Percentiles rank a stretch among this genome's conserved stretches.
These are phyloP conservation scores for Sebastes schlegelii DNA, from an alignment of 2,113 vertebrate genomes.

Conservation along the genomic window DNA sequence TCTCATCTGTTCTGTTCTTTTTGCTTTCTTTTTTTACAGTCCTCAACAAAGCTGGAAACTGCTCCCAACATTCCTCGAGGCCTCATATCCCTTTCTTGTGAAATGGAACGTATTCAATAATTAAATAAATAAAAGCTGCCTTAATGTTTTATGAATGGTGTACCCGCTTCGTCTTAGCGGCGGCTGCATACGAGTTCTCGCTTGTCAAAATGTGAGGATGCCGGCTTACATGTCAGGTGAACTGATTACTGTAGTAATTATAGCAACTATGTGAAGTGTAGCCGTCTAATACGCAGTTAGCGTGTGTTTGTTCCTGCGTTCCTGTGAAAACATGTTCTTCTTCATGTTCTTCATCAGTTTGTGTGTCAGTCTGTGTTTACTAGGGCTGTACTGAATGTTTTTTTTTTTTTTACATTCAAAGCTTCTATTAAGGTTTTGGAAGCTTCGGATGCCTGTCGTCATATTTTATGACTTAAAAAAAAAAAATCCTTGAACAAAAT, in stretches of 20 bases:
- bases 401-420: not conserved
- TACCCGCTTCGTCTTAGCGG: not conserved
- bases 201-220: slow-evolving; percentile 18
- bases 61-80: slow-evolving; percentile 45
- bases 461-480: not conserved
- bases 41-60: slow-evolving; percentile 40
- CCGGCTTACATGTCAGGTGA: slow-evolving; percentile 15
- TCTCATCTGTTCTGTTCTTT: slow-evolving; percentile 29
- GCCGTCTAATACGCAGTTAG: not conserved
- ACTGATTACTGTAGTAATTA: slow-evolving; percentile 7
- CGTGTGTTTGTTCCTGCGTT: not conserved
- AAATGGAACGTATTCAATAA: slow-evolving; percentile 68
- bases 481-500: not conserved
- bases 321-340: not conserved
- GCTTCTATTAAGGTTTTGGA: not conserved
- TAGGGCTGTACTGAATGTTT: too few relatives aligned
- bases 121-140: slow-evolving; percentile 75
- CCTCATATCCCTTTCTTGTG: slow-evolving; percentile 49
- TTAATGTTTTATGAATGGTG: slow-evolving; percentile 78
- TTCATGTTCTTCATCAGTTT: not conserved
- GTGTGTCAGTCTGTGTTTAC: not conserved
- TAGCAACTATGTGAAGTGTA: not conserved
- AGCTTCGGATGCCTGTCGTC: not conserved
- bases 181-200: not conserved
- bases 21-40: slow-evolving; percentile 52